A percentile compares a stretch with the other conserved stretches of the same genome.
Conservation (phyloP, 92 coral and sea anemone species). For the Epizoanthus ramosus region DNA sequence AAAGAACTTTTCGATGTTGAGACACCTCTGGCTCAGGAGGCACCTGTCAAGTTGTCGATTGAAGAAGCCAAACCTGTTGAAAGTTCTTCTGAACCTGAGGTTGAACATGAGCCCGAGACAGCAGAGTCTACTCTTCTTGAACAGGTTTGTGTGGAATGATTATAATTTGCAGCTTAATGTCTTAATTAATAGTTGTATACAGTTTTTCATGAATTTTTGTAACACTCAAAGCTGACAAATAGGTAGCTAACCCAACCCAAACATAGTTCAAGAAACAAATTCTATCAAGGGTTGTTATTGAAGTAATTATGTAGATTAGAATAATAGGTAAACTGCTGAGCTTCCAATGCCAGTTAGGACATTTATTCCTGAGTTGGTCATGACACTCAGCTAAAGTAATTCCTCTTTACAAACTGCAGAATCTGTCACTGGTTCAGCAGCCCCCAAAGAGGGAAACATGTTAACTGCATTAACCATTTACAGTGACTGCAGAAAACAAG, state of each 20-base stretch:
- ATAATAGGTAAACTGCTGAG: constrained; percentile 33
- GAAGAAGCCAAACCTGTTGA: constrained; percentile 12
- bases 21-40: constrained; percentile 59
- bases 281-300: too few relatives aligned
- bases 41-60: constrained; percentile 17
- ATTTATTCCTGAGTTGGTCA: constrained; percentile 73
- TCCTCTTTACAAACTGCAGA: constrained; percentile 60
- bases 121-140: constrained; percentile 23
- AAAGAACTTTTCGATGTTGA: constrained; percentile 78
- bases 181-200: too few relatives aligned
- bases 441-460: constrained; percentile 55
- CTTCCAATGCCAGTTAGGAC: constrained; percentile 86
- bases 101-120: neutral
- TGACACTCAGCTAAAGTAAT: constrained; percentile 69
- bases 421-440: constrained; percentile 45
- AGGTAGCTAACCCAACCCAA: too few relatives aligned
- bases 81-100: neutral
- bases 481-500: too few relatives aligned
- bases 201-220: too few relatives aligned
- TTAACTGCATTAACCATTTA: neutral
- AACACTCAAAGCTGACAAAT: too few relatives aligned
- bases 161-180: neutral
- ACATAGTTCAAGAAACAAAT: too few relatives aligned
- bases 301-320: neutral
- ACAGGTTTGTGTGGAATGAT: constrained; percentile 21